Evolutionary conservation across 2,888 invertebrate genomes (phyloP).

Genomic region (Rhingia rostrata): DNA sequence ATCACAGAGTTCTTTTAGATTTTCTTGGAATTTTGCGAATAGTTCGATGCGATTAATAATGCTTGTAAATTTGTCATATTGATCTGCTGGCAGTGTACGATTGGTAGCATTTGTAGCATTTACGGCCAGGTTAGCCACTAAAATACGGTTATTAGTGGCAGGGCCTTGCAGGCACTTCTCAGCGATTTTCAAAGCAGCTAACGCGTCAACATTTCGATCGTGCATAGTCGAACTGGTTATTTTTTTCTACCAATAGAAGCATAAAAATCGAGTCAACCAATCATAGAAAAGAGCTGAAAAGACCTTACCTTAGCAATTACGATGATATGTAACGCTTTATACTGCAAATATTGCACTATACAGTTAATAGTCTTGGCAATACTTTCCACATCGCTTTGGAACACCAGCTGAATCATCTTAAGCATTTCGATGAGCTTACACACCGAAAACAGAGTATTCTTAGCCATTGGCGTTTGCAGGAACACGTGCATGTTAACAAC

Average conservation of each 20-base stretch:
- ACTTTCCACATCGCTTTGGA: conserved; percentile 87
- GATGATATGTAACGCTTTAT: conserved; percentile 88
- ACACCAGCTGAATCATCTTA: conserved; percentile 89
- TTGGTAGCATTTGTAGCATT: conserved; percentile 86
- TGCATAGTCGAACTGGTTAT: conserved; percentile 87
- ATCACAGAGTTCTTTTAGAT: conserved; percentile 87
- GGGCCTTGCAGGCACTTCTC: conserved; percentile 87
- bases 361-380: conserved; percentile 90
- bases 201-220: conserved; percentile 87
- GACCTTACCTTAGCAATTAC: conserved; percentile 86
- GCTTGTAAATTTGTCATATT: conserved; percentile 85
- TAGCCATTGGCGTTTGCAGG: conserved; percentile 90
- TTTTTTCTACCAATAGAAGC: conserved; percentile 82
- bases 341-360: conserved; percentile 90
- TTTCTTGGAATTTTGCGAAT: conserved; percentile 85
- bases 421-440: conserved; percentile 92
- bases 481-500: conserved; percentile 88
- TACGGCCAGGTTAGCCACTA: conserved; percentile 87
- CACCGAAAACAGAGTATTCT: conserved; percentile 88
- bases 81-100: conserved; percentile 84
- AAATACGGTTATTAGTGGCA: conserved; percentile 86
- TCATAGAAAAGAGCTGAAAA: not conserved
- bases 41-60: conserved; percentile 87
- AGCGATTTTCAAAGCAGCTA: conserved; percentile 90
- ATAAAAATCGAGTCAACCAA: conserved; percentile 61